phyloP scores from a whole-genome alignment of 2,797 vertebrate genomes.

The Muscicapa comitata region DNA sequence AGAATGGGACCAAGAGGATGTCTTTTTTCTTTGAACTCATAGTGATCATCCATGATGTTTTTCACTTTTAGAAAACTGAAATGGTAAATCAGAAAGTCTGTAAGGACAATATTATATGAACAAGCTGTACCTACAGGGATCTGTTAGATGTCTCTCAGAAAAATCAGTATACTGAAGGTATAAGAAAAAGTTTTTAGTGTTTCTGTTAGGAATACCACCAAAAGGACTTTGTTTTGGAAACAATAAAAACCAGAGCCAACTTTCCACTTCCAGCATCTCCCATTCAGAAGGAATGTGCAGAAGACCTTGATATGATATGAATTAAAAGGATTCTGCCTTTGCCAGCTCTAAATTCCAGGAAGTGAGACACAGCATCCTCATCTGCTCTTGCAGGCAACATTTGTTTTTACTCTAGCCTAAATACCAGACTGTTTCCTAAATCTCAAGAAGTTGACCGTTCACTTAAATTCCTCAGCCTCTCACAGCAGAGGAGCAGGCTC shows the following conservation, averaged over 20 bases:
- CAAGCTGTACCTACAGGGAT: not conserved
- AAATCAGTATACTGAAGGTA: not conserved
- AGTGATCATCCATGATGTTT: not conserved
- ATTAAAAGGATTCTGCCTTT: constrained; percentile 22
- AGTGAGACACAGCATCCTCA: constrained; percentile 15
- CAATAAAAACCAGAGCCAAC: not conserved
- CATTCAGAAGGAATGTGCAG: constrained; percentile 21
- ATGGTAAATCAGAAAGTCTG: not conserved
- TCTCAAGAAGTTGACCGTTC: not conserved
- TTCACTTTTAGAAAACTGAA: not conserved
- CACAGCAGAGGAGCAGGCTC: not conserved
- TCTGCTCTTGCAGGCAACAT: constrained; percentile 22
- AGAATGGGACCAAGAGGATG: not conserved
- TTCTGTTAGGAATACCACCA: not conserved
- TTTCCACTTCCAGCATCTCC: constrained; percentile 7
- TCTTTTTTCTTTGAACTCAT: not conserved
- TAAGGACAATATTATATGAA: not conserved
- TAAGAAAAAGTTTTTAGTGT: not conserved
- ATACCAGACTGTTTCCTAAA: constrained; percentile 39
- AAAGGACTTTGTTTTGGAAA: constrained; percentile 44
- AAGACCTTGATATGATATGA: constrained; percentile 48
- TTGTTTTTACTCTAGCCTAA: constrained; percentile 52
- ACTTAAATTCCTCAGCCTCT: constrained; percentile 20
- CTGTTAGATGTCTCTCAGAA: not conserved
- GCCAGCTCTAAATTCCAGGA: constrained; percentile 40